Base-by-base conservation (phyloP, 2,113 vertebrate genomes). In the Dicerorhinus sumatrensis region DNA sequence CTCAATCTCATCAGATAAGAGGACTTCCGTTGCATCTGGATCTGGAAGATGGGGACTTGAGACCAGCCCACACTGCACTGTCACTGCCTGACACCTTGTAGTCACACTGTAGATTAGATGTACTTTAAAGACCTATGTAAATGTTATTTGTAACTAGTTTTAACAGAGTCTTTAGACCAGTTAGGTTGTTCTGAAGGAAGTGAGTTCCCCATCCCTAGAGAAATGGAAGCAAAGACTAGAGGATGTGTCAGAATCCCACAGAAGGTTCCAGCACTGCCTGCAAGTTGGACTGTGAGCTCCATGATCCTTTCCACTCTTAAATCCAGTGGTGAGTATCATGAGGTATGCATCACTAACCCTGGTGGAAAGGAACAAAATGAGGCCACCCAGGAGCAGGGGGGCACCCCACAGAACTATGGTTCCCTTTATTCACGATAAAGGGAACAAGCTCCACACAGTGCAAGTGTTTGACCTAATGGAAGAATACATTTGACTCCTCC, bases 171-270 rank as follows among this genome's bases (percentile, higher is more conserved):
- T 23, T 73, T 48, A 9, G 20, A 56, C 56, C 69, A 8, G 31
- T 33, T 1, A 31, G 73, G 67, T 9, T 70, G 12, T 63, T 14
- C 18, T 48, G 25, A 80, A n/a, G 13, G 27, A 18, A 58, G 16
- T 8, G 39, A 56, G 56, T 20, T 29, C 31, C 65, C 33, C 4
- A 7, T 0, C 20, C 25, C 36, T 0, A 17, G 16, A 33, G 77
- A 51, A 51, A 88, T 1, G 25, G 70, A 76, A 70, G 12, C 70
- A 25, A 21, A 39, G 70, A 14, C 14, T 0, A 33, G 65, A 46
- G 39, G n/a, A 17, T 1, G 10, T 11, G 65, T 5, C 0, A 0
- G 62, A 36, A 10, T 6, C 12, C 23, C 82, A 23, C 5, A 2
- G 73, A 10, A 65, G 72, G 31, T 4, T 0, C 4, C 18, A 1